phyloP scores from a whole-genome alignment of 2,888 invertebrate species.

The Scelioninae gen. 2 region DNA sequence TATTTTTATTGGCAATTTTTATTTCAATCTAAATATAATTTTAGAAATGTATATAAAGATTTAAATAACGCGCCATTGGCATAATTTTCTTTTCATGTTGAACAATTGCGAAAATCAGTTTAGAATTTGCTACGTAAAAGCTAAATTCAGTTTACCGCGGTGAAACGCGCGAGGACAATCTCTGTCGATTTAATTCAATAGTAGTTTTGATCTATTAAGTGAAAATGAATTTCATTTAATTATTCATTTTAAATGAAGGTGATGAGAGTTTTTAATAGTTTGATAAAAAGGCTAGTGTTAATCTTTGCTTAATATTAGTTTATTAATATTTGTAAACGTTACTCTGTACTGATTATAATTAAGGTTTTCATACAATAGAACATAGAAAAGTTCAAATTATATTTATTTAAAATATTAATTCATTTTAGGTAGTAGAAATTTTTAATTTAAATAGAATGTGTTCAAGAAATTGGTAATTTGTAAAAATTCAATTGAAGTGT shows the following conservation, averaged over 20 bases:
- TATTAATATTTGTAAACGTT: not conserved
- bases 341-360: not conserved
- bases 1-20: not conserved
- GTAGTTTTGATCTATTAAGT: slow-evolving; percentile 7
- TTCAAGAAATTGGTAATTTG: too few relatives aligned
- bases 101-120: slow-evolving; percentile 17
- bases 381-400: not conserved
- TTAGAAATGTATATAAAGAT: slow-evolving; percentile 8
- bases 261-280: slow-evolving; percentile 10
- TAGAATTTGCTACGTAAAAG: slow-evolving; percentile 15
- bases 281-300: slow-evolving; percentile 3
- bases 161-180: slow-evolving; percentile 19
- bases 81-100: slow-evolving; percentile 8
- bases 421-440: too few relatives aligned
- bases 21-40: not conserved
- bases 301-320: not conserved
- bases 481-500: not conserved
- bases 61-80: slow-evolving; percentile 13
- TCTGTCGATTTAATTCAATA: not conserved
- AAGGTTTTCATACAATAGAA: not conserved
- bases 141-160: slow-evolving; percentile 11
- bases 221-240: slow-evolving; percentile 14
- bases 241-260: slow-evolving; percentile 6
- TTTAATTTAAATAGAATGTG: too few relatives aligned
- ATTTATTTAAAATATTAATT: too few relatives aligned